Conservation (phyloP, 2,113 vertebrate species). For the Hippocampus mohnikei region DNA sequence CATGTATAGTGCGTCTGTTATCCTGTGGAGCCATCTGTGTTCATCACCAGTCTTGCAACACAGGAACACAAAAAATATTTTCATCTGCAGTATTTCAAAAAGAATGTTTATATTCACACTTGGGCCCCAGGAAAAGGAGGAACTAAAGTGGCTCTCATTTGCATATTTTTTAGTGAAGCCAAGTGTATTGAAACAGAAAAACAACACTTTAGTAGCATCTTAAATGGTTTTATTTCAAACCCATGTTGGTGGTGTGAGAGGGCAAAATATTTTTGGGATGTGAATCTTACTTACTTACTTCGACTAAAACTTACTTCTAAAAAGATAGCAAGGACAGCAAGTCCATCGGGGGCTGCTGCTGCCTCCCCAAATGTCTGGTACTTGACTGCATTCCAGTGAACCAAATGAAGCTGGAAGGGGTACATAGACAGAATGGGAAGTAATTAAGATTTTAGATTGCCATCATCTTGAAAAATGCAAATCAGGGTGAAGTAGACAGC, state of each 20-base stretch:
- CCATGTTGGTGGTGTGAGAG: neutral
- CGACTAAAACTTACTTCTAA: conserved; percentile 80
- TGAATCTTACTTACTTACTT: neutral
- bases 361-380: conserved; percentile 87
- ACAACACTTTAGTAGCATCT: neutral
- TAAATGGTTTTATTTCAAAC: neutral
- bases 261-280: neutral
- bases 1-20: conserved; percentile 93
- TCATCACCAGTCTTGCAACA: conserved; percentile 79
- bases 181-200: neutral
- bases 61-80: neutral
- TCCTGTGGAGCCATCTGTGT: conserved; percentile 81
- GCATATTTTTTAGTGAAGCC: neutral
- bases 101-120: neutral
- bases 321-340: conserved; percentile 91
- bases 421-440: conserved; percentile 4
- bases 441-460: neutral
- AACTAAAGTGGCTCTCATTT: neutral
- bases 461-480: neutral
- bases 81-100: neutral
- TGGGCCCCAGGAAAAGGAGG: neutral
- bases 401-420: conserved; percentile 85
- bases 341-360: conserved; percentile 81
- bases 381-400: conserved; percentile 93
- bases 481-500: neutral